These are phyloP conservation scores for Chloroceryle inda DNA, from an alignment of 2,797 vertebrate genomes.

Conservation along the genomic window DNA sequence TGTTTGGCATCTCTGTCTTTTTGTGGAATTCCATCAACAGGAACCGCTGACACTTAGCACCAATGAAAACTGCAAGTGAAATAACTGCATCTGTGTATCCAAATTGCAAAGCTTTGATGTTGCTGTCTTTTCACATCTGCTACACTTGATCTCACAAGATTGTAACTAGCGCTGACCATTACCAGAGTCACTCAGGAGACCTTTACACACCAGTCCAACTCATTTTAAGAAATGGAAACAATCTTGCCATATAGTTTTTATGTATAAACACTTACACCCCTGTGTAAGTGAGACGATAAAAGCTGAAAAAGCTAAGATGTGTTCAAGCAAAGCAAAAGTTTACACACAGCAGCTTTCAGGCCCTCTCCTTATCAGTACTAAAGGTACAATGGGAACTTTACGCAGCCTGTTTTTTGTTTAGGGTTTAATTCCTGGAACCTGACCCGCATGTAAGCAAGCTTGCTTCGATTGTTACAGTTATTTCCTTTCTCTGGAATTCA, in stretches of 20 bases:
- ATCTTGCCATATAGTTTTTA: background rate
- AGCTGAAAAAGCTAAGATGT: background rate
- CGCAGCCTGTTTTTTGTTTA: background rate
- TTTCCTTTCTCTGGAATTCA: constrained; percentile 37
- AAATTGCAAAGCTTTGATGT: background rate
- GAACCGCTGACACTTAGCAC: background rate
- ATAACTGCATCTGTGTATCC: background rate
- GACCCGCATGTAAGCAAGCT: background rate
- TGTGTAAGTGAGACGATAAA: background rate
- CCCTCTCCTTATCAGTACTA: background rate
- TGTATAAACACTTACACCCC: background rate
- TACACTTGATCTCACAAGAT: background rate
- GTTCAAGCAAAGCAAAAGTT: background rate
- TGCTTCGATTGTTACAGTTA: background rate
- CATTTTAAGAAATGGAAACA: background rate
- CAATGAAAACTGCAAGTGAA: background rate
- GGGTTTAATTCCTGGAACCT: constrained; percentile 43
- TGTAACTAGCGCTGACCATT: background rate
- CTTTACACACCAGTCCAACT: background rate
- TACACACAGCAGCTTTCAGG: background rate
- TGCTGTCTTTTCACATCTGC: background rate
- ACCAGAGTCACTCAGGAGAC: background rate
- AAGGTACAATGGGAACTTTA: background rate
- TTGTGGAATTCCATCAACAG: rapidly evolving
- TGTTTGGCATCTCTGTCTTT: background rate